Conservation (phyloP, 2,888 invertebrate species). For the Pegoplata infirma region DNA sequence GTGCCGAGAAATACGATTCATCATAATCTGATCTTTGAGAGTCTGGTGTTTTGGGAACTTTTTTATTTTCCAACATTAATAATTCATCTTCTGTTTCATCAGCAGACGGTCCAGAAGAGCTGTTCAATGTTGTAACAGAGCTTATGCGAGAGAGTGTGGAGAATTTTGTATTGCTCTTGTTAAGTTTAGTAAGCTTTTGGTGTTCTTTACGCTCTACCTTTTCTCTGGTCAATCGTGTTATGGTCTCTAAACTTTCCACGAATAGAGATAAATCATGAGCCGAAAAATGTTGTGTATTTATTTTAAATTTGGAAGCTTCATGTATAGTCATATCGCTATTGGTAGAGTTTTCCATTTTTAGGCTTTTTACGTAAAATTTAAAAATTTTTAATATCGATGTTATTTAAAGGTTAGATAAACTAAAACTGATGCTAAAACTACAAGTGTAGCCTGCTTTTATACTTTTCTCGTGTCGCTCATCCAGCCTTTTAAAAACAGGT, state of each 20-base stretch:
- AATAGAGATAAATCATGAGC: constrained; percentile 68
- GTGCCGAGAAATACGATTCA: constrained; percentile 62
- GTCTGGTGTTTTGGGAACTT: neutral
- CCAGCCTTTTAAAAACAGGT: neutral
- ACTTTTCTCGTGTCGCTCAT: neutral
- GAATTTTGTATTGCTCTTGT: neutral
- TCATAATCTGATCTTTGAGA: constrained; percentile 33
- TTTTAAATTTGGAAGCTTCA: constrained; percentile 46
- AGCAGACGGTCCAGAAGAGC: neutral
- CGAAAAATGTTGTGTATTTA: constrained; percentile 55
- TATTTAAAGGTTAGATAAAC: constrained; percentile 6
- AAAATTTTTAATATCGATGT: constrained; percentile 8
- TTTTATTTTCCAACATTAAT: constrained; percentile 52
- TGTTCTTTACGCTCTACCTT: constrained; percentile 28
- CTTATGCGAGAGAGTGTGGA: constrained; percentile 1
- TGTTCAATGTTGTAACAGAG: constrained; percentile 1
- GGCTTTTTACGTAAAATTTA: neutral
- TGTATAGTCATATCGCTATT: constrained; percentile 16
- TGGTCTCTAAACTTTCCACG: constrained; percentile 70
- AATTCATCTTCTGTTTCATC: constrained; percentile 55
- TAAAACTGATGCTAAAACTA: constrained; percentile 12
- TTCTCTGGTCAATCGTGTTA: constrained; percentile 66
- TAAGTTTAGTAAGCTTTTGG: neutral
- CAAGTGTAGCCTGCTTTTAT: constrained; percentile 42
- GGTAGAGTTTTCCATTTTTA: constrained; percentile 37